phyloP scores from a whole-genome alignment of 2,888 invertebrate genomes.

The Nematopogon swammerdamellus region DNA sequence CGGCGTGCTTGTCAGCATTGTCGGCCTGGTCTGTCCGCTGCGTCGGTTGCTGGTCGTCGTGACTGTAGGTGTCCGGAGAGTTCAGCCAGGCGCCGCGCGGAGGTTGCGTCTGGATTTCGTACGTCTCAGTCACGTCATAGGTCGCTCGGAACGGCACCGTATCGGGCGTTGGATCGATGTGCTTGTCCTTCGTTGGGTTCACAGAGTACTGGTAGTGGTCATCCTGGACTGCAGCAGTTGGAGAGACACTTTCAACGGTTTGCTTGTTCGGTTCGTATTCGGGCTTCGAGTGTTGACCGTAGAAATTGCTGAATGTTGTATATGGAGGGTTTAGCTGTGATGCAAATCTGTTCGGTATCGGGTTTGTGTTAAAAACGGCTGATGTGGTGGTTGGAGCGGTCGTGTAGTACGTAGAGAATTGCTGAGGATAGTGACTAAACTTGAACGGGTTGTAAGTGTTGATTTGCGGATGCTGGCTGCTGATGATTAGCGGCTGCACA shows the following conservation, averaged over 20 bases:
- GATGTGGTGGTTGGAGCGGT: constrained; percentile 26
- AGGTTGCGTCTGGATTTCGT: constrained; percentile 33
- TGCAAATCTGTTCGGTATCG: neutral
- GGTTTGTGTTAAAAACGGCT: constrained; percentile 16
- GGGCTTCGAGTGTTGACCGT: constrained; percentile 25
- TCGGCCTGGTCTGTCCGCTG: constrained; percentile 18
- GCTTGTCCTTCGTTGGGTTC: constrained; percentile 22
- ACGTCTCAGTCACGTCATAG: constrained; percentile 44
- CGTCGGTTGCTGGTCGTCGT: constrained; percentile 20
- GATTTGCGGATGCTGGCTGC: neutral
- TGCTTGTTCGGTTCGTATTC: constrained; percentile 33
- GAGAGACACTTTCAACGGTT: constrained; percentile 29
- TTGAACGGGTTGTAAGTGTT: neutral
- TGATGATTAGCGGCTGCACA: constrained; percentile 15
- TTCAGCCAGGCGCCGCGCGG: constrained; percentile 34
- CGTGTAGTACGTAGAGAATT: constrained; percentile 39
- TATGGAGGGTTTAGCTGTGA: constrained; percentile 29
- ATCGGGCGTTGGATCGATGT: constrained; percentile 18
- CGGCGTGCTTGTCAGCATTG: constrained; percentile 17
- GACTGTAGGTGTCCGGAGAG: constrained; percentile 27
- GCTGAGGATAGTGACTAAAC: neutral
- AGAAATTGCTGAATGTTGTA: constrained; percentile 19
- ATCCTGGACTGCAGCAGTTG: constrained; percentile 34
- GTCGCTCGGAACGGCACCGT: constrained; percentile 23
- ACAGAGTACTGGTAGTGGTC: constrained; percentile 22